phyloP scores from a whole-genome alignment of 92 coral and sea anemone genomes.

The Bergia sp. region DNA sequence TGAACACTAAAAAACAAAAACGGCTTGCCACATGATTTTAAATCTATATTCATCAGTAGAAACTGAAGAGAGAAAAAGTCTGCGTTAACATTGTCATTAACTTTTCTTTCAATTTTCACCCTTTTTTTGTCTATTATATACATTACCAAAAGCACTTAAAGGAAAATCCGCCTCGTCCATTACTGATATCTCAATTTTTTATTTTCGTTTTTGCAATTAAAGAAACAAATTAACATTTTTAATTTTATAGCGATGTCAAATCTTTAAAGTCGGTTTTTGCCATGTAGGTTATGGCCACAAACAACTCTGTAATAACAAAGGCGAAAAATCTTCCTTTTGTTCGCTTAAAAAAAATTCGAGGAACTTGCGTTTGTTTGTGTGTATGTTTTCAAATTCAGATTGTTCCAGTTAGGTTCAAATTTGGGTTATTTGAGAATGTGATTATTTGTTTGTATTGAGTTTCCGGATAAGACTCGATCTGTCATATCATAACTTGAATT shows the following conservation, averaged over 20 bases:
- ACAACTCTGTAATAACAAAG: background rate
- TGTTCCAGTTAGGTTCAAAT: constrained; percentile 12
- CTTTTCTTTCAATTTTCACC: background rate
- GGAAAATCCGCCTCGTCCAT: background rate
- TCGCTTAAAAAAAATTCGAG: background rate
- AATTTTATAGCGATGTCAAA: background rate
- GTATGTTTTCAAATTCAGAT: background rate
- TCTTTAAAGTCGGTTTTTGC: background rate
- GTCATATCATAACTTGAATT: constrained; percentile 12
- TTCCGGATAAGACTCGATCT: background rate
- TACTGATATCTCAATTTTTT: background rate
- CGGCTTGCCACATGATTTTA: background rate
- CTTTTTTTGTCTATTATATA: background rate
- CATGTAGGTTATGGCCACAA: background rate
- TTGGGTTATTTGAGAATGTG: background rate
- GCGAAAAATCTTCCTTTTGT: background rate
- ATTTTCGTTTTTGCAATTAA: background rate
- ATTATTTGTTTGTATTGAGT: background rate
- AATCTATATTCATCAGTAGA: background rate
- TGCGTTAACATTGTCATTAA: background rate
- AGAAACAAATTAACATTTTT: background rate
- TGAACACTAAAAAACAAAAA: no score
- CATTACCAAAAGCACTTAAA: background rate
- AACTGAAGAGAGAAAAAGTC: background rate
- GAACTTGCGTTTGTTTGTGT: background rate